Evolutionary conservation across 2,797 vertebrate genomes (phyloP), one percentile per base, ranked within the genome.

Genomic region (Phylloscopus collybita): DNA sequence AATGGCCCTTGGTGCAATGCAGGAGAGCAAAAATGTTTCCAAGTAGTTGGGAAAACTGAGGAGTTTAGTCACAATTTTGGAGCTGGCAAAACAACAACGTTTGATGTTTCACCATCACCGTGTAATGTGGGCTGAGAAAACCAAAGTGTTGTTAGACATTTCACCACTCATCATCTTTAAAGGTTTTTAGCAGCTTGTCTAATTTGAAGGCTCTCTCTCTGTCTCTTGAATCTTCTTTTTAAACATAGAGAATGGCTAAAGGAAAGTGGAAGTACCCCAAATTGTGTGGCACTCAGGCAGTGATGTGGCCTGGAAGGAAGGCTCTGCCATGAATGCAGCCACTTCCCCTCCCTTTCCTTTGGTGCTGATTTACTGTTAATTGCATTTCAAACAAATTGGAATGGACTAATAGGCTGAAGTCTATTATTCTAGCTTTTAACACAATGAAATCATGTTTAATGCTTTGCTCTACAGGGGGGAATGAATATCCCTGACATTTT

Each of bases 361-460:
- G 42, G 6, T 86, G 51, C 50, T 88, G n/a, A 61, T 95, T 88
- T 86, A 50, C 40, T 86, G 59, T 47, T 93, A 78, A 92, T 83
- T 93, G 82, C 47, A 18, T 65, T 88, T 91, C 45, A 74, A 60
- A 71, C 65, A 83, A 86, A 78, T 61, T 80, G 38, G 30, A 83
- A 54, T 6, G 25, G 65, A 84, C 82, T 95, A 90, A 85, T 65
- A 86, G 59, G 62, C 69, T 90, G 42, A 61, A 78, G 72, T 75
- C 80, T 91, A 38, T 90, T 90, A 72, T 45, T 10, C 27, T 75
- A 23, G 38, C 82, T 91, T 92, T 95, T 88, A 95, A 69, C 72
- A 72, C 67, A 59, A 36, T 90, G 61, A 90, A 94, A 90, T 80
- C 42, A 51, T 50, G 53, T 89, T 96, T 66, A 90, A 44, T 83